Evolutionary conservation across 92 coral and sea anemone genomes (phyloP), one percentile per base, ranked within the genome.

Genomic region (Phenganax subtilis): DNA sequence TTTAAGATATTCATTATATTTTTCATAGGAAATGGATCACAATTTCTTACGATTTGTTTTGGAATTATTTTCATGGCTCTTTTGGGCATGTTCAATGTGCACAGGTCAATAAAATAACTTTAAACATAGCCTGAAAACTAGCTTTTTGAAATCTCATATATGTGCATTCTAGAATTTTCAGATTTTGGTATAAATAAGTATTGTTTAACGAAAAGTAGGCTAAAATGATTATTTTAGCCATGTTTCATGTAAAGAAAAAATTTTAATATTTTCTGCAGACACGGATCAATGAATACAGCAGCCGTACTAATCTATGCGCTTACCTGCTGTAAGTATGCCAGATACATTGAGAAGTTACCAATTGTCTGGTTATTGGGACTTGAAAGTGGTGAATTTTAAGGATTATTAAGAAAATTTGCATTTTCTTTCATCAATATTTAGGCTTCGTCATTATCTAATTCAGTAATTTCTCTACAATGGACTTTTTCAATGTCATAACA

Each of bases 281-380:
- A 94, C 84, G 98, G 98, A 0, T 94, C 98, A 7, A 92, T 94
- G 98, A 94, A 94, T 79, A 94, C 98, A 29, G 98, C 98, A 7
- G 98, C 91, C 31, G 98, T 94, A 28, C 87, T 94, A 0, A 53
- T 93, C 51, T 93, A 93, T 86, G 98, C 98, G 37, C 82, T 93
- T 70, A 93, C 98, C 11, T 93, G 97, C 86, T 93, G 98, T 93
- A 88, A 91, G 98, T 93, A 66, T 53, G 8, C 12, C 10, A 8
- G 1, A 14, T 25, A 17, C 25, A 25, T 69, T 9, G 10, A 27
- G 8, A 67, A 27, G 37, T 37, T 37, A 37, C 47, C 2, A 37
- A 37, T 37, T 37, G 47, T 37, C 5, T 37, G 47, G 5, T 37
- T 37, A 37, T 2, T 37, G 47, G 47, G 5, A 37, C 3, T 37